Evolutionary conservation across 2,113 vertebrate genomes (phyloP).

Genomic region (Cygnus atratus): DNA sequence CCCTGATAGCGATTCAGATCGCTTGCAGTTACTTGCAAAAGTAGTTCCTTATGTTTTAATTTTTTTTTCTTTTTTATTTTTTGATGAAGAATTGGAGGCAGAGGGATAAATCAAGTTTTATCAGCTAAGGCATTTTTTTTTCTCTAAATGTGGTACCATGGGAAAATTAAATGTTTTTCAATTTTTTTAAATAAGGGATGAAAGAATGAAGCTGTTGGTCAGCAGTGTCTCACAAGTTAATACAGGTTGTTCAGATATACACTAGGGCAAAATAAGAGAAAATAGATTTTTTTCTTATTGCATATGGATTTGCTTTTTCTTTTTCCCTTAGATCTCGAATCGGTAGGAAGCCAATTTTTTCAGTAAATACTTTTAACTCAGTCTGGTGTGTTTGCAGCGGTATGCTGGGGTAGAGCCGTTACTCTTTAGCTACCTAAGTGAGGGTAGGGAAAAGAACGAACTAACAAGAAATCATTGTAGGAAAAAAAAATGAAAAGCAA

Average conservation of each 20-base stretch:
- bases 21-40: background rate
- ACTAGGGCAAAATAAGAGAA: background rate
- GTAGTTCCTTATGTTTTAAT: background rate
- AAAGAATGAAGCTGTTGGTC: accelerated
- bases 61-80: background rate
- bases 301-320: background rate
- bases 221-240: accelerated
- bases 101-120: background rate
- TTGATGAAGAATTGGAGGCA: no score
- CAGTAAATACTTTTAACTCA: accelerated
- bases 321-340: background rate
- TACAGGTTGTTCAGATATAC: background rate
- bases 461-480: background rate
- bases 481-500: background rate
- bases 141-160: background rate
- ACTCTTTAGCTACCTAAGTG: background rate
- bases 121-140: background rate
- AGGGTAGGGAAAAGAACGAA: background rate
- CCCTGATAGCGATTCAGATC: accelerated
- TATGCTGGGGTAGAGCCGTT: background rate
- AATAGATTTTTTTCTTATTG: background rate
- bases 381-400: background rate
- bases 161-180: background rate
- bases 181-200: accelerated
- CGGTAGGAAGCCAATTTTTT: background rate